phyloP scores from a whole-genome alignment of 2,113 vertebrate genomes.

The Danionella cerebrum region DNA sequence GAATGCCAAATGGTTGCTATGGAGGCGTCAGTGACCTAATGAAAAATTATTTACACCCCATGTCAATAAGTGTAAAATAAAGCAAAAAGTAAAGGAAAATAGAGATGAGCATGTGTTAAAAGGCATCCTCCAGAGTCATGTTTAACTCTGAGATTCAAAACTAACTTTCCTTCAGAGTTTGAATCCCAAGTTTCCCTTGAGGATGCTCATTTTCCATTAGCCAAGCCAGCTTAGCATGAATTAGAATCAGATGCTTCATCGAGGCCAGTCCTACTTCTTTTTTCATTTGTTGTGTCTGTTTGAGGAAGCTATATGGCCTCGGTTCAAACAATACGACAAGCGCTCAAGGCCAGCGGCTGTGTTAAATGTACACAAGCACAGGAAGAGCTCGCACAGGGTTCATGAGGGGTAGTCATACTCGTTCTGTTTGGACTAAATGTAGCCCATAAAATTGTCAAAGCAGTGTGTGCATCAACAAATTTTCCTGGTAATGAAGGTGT shows the following conservation, averaged over 20 bases:
- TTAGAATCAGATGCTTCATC: constrained; percentile 35
- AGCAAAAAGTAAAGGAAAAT: too few species aligned
- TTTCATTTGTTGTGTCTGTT: constrained; percentile 31
- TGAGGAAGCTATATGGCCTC: constrained; percentile 44
- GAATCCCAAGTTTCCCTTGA: constrained; percentile 1
- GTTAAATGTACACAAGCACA: constrained; percentile 22
- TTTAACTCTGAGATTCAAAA: too few species aligned
- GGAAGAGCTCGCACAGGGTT: constrained; percentile 20
- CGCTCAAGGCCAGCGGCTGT: constrained; percentile 23
- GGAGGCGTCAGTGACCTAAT: too few species aligned
- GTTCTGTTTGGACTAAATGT: background rate
- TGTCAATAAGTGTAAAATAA: too few species aligned
- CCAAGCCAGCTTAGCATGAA: constrained; percentile 25
- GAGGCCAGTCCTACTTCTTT: background rate
- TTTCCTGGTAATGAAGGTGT: constrained; percentile 21
- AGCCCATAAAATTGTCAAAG: background rate
- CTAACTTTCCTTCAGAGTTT: background rate
- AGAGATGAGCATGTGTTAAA: too few species aligned
- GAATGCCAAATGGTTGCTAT: too few species aligned
- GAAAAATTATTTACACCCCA: too few species aligned
- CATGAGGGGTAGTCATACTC: background rate
- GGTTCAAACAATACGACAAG: constrained; percentile 9
- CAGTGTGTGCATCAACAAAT: constrained; percentile 18
- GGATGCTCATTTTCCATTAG: constrained; percentile 31
- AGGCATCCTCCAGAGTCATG: too few species aligned